Evolutionary conservation across 2,113 vertebrate species (phyloP).

Genomic region (Anolis sagrei): DNA sequence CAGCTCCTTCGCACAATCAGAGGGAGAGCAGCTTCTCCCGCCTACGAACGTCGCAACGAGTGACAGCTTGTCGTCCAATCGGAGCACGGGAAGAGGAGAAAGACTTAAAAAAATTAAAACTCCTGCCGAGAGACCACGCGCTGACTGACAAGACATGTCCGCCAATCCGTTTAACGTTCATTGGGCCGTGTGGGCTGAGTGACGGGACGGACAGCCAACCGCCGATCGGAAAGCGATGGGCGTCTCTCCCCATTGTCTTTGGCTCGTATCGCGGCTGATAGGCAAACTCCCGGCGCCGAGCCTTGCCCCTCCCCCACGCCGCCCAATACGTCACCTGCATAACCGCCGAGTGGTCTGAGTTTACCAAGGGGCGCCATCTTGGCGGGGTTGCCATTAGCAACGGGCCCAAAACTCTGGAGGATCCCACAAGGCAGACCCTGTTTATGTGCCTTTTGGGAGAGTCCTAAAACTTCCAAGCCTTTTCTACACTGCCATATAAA

Average conservation of each 20-base stretch:
- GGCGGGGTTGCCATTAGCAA: constrained; percentile 8
- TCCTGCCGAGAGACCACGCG: rapidly evolving
- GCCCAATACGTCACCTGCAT: not conserved
- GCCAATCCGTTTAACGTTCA: not conserved
- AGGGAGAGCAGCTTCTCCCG: rapidly evolving
- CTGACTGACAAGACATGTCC: rapidly evolving
- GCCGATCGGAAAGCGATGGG: rapidly evolving
- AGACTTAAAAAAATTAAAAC: rapidly evolving
- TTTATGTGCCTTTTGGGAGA: too few species aligned
- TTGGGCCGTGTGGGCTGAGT: rapidly evolving
- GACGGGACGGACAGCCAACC: not conserved
- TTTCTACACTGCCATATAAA: too few species aligned
- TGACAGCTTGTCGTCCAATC: rapidly evolving
- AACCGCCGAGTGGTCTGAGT: rapidly evolving
- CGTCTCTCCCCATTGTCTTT: constrained; percentile 35
- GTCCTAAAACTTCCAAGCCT: not conserved
- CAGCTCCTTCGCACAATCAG: not conserved
- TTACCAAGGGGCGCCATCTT: not conserved
- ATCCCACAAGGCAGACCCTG: not conserved
- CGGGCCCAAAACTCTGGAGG: not conserved
- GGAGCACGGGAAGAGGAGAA: rapidly evolving
- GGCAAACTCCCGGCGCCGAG: not conserved
- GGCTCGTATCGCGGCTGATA: not conserved
- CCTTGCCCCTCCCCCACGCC: not conserved
- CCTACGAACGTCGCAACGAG: not conserved